A percentile compares a stretch with the other conserved stretches of the same genome.
Evolutionary conservation across 2,888 invertebrate genomes (phyloP).

Genomic region (Drosophila stalkeri): DNA sequence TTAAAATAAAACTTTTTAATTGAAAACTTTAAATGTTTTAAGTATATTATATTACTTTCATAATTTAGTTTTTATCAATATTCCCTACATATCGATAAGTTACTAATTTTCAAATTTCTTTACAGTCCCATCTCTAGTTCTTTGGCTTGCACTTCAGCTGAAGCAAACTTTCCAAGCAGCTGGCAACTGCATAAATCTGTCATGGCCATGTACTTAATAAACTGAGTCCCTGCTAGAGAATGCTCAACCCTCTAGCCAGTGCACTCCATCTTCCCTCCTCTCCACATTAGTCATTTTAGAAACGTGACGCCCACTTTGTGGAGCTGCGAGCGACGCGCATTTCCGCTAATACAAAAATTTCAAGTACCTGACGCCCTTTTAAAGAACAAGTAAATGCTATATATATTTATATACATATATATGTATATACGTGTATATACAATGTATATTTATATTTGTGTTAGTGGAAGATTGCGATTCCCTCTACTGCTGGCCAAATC

Average conservation of each 20-base stretch:
- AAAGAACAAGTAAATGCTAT: slow-evolving; percentile 22
- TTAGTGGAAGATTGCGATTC: slow-evolving; percentile 49
- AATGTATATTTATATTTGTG: not conserved
- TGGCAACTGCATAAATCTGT: slow-evolving; percentile 65
- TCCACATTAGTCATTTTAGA: slow-evolving; percentile 13
- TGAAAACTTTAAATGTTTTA: too few relatives aligned
- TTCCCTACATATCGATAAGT: not conserved
- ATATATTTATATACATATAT: slow-evolving; percentile 4
- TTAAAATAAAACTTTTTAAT: too few relatives aligned
- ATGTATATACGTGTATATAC: slow-evolving; percentile 3
- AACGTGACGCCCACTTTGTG: slow-evolving; percentile 56
- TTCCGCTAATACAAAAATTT: slow-evolving; percentile 60
- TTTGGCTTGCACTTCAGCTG: not conserved
- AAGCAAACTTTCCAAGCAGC: slow-evolving; percentile 8
- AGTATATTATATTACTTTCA: not conserved
- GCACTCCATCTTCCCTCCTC: not conserved
- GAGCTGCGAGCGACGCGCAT: slow-evolving; percentile 65
- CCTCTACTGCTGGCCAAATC: slow-evolving; percentile 48
- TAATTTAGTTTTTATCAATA: not conserved
- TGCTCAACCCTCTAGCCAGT: slow-evolving; percentile 7
- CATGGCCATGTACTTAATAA: slow-evolving; percentile 53
- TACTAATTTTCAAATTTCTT: not conserved
- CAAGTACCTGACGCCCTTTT: slow-evolving; percentile 68
- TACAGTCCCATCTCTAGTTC: not conserved
- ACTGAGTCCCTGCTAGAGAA: slow-evolving; percentile 11